Evolutionary conservation across 1,140 invertebrate genomes (phyloP), one percentile per base, ranked within the genome.

Genomic region (Coenobita brevimanus): DNA sequence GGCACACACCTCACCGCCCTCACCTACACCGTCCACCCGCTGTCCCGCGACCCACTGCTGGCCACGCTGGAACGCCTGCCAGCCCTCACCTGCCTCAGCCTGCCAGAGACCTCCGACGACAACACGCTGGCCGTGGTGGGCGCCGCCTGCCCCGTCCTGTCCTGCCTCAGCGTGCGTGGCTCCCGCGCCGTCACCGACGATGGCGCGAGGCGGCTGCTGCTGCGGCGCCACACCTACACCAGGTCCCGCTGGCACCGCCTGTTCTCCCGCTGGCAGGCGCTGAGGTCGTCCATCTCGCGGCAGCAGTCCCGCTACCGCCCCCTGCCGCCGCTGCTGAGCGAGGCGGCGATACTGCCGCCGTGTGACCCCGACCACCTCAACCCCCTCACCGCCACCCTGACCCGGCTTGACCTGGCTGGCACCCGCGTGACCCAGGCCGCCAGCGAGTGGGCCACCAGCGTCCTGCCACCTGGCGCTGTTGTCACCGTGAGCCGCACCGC

Each of bases 131-230:
- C 84, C 4, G 76, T 87, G 62, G 84, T 87, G 62, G 84, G 84
- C 1, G 84, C 64, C 33, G 76, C 84, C 43, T 87, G 84, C 76
- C 78, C n/a, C 43, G 27, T 41, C 1, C 84, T 87, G 4, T 38
- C 73, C 76, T 54, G 75, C 30, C 76, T 87, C 13, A 80, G 84
- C 64, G 84, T 87, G 21, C 84, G 84, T 36, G 76, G 76, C 27
- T 87, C 84, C 62, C 79, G 27, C 6, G 84, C 8, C 10, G 84
- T 87, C 43, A 80, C 84, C n/a, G 84, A 87, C 84, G 84, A 87
- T n/a, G 84, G 84, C 3, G 36, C 80, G 17, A 60, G 84, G 15
- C 60, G 84, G 62, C 76, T 87, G 4, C 60, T 87, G 3, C 64
- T 87, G 3, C 84, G 84, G 10, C 84, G 84, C 4, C 60, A 87